Base-by-base conservation (phyloP, 2,113 vertebrate genomes). In the Jaculus jaculus region DNA sequence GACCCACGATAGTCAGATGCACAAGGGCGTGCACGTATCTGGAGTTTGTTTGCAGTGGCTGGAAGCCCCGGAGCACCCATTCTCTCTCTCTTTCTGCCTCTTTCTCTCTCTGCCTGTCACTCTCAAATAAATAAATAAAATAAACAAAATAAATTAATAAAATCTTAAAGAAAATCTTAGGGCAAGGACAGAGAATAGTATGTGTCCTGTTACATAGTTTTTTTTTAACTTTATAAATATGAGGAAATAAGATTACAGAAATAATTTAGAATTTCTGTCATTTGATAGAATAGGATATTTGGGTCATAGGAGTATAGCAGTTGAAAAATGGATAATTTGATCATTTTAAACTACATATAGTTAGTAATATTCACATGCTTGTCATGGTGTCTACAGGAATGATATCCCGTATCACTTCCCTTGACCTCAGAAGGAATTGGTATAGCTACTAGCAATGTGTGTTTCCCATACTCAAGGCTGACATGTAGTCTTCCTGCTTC, bases 121-220 rank as follows among this genome's bases (percentile, higher is more conserved):
- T n/a, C n/a, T n/a, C n/a, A n/a, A n/a, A n/a, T n/a, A n/a, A n/a
- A n/a, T n/a, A n/a, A n/a, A n/a, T n/a, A n/a, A n/a, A n/a, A n/a
- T n/a, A n/a, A n/a, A n/a, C n/a, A n/a, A n/a, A n/a, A n/a, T n/a
- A n/a, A n/a, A n/a, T n/a, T n/a, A n/a, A 85, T 75, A 94, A 95
- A 92, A 92, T 39, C 32, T 88, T 87, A 79, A 83, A 92, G 68
- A 94, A 91, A 61, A 69, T 83, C 81, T 84, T n/a, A 18, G 32
- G 51, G 37, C 65, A 82, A 91, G 74, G 69, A 95, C 90, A 89
- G 80, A 91, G 94, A 95, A 85, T 80, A n/a, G 71, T 69, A 30
- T 3, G 7, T 5, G 23, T 68, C 11, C 26, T 91, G 93, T 94
- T 81, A 51, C 81, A 13, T 13, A 11, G 24, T 34, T 34, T 37